These are phyloP conservation scores for Limnephilus auricula DNA, from an alignment of 2,888 invertebrate genomes.

Conservation along the genomic window DNA sequence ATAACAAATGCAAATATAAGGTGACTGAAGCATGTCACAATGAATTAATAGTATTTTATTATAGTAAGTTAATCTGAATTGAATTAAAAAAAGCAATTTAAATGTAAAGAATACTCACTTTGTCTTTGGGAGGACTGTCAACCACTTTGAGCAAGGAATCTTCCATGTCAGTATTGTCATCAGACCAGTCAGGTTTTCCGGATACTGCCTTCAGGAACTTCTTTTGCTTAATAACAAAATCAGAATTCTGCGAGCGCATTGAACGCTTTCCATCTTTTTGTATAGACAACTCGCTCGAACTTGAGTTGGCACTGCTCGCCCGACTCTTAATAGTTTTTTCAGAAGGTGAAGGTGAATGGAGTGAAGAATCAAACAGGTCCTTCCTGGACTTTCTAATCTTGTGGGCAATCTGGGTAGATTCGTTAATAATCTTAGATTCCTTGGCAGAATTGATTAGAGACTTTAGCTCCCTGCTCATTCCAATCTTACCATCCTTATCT, in stretches of 20 bases:
- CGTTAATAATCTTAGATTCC: slow-evolving; percentile 82
- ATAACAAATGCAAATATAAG: neutral
- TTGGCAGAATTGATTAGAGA: slow-evolving; percentile 82
- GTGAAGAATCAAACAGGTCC: slow-evolving; percentile 74
- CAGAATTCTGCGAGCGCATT: slow-evolving; percentile 81
- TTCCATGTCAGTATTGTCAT: slow-evolving; percentile 16
- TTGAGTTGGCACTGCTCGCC: slow-evolving; percentile 72
- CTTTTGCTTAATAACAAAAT: slow-evolving; percentile 80
- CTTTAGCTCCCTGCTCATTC: slow-evolving; percentile 78
- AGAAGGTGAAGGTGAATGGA: slow-evolving; percentile 73
- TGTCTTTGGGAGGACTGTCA: slow-evolving; percentile 8
- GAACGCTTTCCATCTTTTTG: slow-evolving; percentile 71
- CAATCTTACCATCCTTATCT: slow-evolving; percentile 67
- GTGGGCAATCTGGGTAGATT: slow-evolving; percentile 77
- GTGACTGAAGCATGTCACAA: neutral
- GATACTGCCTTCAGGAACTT: slow-evolving; percentile 79
- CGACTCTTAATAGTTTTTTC: slow-evolving; percentile 71
- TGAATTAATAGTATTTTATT: neutral
- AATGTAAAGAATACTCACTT: slow-evolving; percentile 21
- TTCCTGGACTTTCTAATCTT: slow-evolving; percentile 75
- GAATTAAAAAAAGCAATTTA: neutral
- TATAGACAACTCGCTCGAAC: slow-evolving; percentile 73
- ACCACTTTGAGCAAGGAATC: slow-evolving; percentile 11
- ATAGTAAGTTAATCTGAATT: neutral
- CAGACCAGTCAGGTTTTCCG: slow-evolving; percentile 67